Evolutionary conservation across 2,113 vertebrate genomes (phyloP).

Genomic region (Centropus unirufus): DNA sequence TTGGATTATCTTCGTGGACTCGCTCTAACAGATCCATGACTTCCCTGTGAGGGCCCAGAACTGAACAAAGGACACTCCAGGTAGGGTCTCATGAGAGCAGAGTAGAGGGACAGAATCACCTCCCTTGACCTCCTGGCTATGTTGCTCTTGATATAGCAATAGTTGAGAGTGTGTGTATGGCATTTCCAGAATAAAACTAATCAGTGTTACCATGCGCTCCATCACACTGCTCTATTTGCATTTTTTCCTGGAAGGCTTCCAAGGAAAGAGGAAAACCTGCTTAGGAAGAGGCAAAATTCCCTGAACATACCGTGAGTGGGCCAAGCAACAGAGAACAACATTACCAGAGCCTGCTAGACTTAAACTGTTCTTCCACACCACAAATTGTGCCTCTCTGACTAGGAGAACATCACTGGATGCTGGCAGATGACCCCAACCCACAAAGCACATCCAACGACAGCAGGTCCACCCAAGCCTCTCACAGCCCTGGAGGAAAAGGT

Average conservation of each 20-base stretch:
- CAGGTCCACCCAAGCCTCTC: not conserved
- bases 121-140: too few relatives aligned
- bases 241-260: constrained; percentile 55
- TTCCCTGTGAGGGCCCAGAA: too few relatives aligned
- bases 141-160: not conserved
- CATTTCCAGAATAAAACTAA: constrained; percentile 57
- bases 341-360: not conserved
- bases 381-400: not conserved
- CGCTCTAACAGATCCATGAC: too few relatives aligned
- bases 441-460: fast-evolving
- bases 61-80: too few relatives aligned
- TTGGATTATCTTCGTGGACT: too few relatives aligned
- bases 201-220: not conserved
- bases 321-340: not conserved
- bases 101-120: too few relatives aligned
- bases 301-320: not conserved
- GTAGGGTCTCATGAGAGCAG: too few relatives aligned
- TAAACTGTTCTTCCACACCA: not conserved
- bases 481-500: fast-evolving
- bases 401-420: not conserved
- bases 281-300: not conserved
- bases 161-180: not conserved
- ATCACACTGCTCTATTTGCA: constrained; percentile 45
- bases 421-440: not conserved
- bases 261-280: not conserved